These are phyloP conservation scores for Ceratina japonica DNA, from an alignment of 1,140 invertebrate genomes.

Conservation along the genomic window DNA sequence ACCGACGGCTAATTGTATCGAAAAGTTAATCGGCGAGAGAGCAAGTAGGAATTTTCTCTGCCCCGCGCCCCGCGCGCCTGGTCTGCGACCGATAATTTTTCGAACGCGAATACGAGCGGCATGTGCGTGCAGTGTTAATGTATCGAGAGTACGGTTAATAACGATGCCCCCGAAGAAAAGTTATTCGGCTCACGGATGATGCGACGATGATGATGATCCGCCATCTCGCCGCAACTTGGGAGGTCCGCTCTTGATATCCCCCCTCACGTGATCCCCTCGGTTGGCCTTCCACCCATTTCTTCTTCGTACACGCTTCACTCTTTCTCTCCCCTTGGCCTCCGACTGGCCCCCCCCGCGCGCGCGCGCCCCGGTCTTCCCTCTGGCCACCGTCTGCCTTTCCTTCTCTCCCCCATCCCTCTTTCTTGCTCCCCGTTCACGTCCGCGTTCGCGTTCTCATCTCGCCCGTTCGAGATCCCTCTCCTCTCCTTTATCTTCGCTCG, in stretches of 20 bases:
- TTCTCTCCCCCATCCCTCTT: constrained; percentile 54
- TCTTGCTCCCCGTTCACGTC: constrained; percentile 46
- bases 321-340: constrained; percentile 43
- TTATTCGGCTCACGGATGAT: constrained; percentile 78
- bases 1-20: constrained; percentile 34
- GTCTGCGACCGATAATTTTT: constrained; percentile 51
- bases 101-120: constrained; percentile 46
- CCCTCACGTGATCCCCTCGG: constrained; percentile 50
- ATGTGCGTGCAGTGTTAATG: constrained; percentile 8
- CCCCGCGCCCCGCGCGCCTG: neutral
- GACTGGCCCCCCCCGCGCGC: constrained; percentile 25
- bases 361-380: constrained; percentile 1
- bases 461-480: constrained; percentile 28
- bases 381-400: constrained; percentile 49
- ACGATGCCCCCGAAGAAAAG: constrained; percentile 36
- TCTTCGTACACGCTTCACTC: constrained; percentile 75
- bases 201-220: constrained; percentile 79
- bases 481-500: neutral
- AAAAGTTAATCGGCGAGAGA: constrained; percentile 49
- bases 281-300: constrained; percentile 71
- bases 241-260: constrained; percentile 79
- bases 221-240: constrained; percentile 80
- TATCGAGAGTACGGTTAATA: constrained; percentile 51
- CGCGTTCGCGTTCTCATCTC: constrained; percentile 48
- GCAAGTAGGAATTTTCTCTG: constrained; percentile 52